Evolutionary conservation across 2,888 invertebrate genomes (phyloP).

Genomic region (Anarsia innoxiella): DNA sequence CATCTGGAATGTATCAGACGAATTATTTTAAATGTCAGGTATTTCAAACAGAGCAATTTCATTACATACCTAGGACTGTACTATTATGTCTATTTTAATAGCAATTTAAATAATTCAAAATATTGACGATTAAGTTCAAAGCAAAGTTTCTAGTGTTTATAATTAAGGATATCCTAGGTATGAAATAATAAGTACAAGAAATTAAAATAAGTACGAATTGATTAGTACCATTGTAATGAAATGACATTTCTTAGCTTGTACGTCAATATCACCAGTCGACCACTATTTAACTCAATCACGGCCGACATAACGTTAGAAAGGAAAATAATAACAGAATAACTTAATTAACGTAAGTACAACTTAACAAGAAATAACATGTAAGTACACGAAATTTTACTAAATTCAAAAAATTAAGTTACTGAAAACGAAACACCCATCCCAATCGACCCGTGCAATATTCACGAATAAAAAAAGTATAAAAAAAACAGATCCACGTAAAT

Average conservation of each 20-base stretch:
- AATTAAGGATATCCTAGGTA: too few species aligned
- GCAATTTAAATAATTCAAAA: background rate
- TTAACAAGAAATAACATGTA: slow-evolving; percentile 26
- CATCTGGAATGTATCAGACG: slow-evolving; percentile 21
- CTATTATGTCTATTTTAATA: background rate
- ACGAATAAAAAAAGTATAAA: slow-evolving; percentile 42
- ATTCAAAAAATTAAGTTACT: slow-evolving; percentile 17
- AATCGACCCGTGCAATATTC: slow-evolving; percentile 21
- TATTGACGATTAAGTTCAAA: too few species aligned
- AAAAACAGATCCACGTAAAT: slow-evolving; percentile 55
- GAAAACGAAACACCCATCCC: slow-evolving; percentile 28
- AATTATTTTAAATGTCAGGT: background rate
- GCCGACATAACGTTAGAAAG: slow-evolving; percentile 20
- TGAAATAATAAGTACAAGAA: too few species aligned
- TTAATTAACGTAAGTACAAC: slow-evolving; percentile 22
- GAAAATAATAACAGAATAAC: slow-evolving; percentile 25
- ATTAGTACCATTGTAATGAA: too few species aligned
- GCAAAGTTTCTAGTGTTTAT: too few species aligned
- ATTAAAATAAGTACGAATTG: too few species aligned
- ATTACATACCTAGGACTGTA: background rate
- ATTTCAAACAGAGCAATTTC: too few species aligned
- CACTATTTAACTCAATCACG: background rate
- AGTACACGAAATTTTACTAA: slow-evolving; percentile 23
- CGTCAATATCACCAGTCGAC: slow-evolving; percentile 7
- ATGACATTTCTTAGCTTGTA: slow-evolving; percentile 3